Percentiles rank a stretch among this genome's conserved stretches.
Evolutionary conservation across 2,888 invertebrate species (phyloP).

Genomic region (Glyphotaelius pellucidus): DNA sequence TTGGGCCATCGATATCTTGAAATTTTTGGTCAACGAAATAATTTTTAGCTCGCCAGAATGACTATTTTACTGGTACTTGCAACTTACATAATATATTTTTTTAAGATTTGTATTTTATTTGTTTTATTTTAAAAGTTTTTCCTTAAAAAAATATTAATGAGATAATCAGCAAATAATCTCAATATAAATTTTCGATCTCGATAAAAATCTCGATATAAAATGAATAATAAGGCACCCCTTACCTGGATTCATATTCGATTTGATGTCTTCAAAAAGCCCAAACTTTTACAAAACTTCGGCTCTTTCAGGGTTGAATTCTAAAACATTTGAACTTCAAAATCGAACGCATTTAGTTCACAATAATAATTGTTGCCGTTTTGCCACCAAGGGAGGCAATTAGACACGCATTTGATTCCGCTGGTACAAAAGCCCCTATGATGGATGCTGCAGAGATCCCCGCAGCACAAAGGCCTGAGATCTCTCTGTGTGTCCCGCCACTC

Average conservation of each 20-base stretch:
- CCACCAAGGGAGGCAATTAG: conserved; percentile 64
- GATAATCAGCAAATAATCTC: not conserved
- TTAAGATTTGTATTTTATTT: too few species aligned
- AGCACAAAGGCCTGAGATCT: conserved; percentile 3
- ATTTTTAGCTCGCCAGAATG: too few species aligned
- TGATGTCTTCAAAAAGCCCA: not conserved
- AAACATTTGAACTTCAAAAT: conserved; percentile 31
- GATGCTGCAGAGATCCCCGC: not conserved
- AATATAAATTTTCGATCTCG: not conserved
- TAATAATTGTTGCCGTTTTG: conserved; percentile 59
- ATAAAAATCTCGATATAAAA: not conserved
- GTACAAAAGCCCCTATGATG: not conserved
- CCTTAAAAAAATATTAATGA: too few species aligned
- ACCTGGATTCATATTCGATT: not conserved
- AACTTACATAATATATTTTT: too few species aligned
- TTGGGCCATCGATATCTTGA: too few species aligned
- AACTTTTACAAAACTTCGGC: not conserved
- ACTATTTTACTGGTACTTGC: too few species aligned
- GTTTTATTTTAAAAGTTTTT: too few species aligned
- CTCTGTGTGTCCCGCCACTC: conserved; percentile 39
- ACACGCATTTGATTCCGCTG: conserved; percentile 60
- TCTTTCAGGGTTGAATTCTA: conserved; percentile 1
- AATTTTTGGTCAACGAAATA: too few species aligned
- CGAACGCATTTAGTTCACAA: conserved; percentile 43
- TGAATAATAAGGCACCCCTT: not conserved